Conservation (phyloP, 1,140 invertebrate species). For the Lerema accius region DNA sequence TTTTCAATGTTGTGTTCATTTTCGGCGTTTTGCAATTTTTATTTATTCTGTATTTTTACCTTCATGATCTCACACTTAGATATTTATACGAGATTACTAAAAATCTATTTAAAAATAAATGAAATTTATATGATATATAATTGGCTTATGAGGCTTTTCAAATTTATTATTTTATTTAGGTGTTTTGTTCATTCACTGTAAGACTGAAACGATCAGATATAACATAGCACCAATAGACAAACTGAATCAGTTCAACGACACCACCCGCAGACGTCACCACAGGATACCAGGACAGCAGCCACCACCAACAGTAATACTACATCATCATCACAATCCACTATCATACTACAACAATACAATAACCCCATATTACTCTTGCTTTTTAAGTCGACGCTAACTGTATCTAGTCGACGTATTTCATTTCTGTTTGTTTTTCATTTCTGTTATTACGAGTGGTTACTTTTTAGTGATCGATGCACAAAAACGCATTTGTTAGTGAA, state of each 20-base stretch:
- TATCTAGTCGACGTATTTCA: conserved; percentile 53
- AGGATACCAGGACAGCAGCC: conserved; percentile 38
- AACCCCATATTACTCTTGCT: conserved; percentile 40
- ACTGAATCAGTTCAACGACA: conserved; percentile 40
- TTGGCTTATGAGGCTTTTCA: conserved; percentile 79
- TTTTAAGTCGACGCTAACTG: conserved; percentile 50
- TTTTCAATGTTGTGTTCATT: conserved; percentile 80
- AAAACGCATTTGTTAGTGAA: conserved; percentile 59
- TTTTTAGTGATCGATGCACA: conserved; percentile 46
- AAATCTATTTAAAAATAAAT: conserved; percentile 75
- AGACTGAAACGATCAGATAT: conserved; percentile 69
- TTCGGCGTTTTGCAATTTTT: conserved; percentile 77
- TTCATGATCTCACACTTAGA: conserved; percentile 81
- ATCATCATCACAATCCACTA: conserved; percentile 38
- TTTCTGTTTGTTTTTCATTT: conserved; percentile 41
- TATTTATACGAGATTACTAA: conserved; percentile 82
- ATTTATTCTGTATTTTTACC: conserved; percentile 79
- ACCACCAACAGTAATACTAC: conserved; percentile 41
- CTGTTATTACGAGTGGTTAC: conserved; percentile 41
- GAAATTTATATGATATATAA: conserved; percentile 77
- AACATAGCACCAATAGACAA: conserved; percentile 72
- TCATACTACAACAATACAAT: conserved; percentile 34
- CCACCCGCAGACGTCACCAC: conserved; percentile 60
- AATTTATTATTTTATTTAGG: conserved; percentile 71
- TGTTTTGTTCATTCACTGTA: conserved; percentile 71